These are phyloP conservation scores for Hylaeus volcanicus DNA, from an alignment of 1,140 invertebrate genomes.

Conservation along the genomic window DNA sequence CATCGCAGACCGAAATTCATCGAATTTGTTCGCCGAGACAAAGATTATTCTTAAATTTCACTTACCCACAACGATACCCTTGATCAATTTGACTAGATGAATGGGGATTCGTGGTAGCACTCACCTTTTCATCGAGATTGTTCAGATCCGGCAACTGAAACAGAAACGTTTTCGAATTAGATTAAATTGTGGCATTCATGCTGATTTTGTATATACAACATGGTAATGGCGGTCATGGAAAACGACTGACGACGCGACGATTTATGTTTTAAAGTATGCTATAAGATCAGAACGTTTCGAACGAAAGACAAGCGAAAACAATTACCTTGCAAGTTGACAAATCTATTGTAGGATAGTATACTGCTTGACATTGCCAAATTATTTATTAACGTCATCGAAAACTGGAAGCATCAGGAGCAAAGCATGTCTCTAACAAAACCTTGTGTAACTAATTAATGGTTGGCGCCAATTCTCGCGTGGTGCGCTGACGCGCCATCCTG, in stretches of 20 bases:
- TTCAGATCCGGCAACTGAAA: constrained; percentile 77
- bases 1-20: neutral
- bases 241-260: too few species aligned
- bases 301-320: neutral
- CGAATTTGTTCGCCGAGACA: neutral
- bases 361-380: neutral
- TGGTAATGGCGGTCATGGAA: neutral
- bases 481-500: neutral
- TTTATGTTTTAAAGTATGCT: too few species aligned
- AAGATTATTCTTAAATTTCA: neutral
- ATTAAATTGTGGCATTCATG: too few species aligned
- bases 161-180: constrained; percentile 48
- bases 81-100: neutral
- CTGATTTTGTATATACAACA: too few species aligned
- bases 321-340: neutral
- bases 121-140: constrained; percentile 77
- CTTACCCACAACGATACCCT: constrained; percentile 13
- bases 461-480: neutral
- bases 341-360: too few species aligned
- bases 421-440: neutral
- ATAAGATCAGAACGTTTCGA: neutral
- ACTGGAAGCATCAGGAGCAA: neutral
- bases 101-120: constrained; percentile 39
- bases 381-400: neutral
- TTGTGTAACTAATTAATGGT: neutral